Evolutionary conservation across 2,888 invertebrate species (phyloP), one percentile per base, ranked within the genome.

Genomic region (Drosophila paucipuncta): DNA sequence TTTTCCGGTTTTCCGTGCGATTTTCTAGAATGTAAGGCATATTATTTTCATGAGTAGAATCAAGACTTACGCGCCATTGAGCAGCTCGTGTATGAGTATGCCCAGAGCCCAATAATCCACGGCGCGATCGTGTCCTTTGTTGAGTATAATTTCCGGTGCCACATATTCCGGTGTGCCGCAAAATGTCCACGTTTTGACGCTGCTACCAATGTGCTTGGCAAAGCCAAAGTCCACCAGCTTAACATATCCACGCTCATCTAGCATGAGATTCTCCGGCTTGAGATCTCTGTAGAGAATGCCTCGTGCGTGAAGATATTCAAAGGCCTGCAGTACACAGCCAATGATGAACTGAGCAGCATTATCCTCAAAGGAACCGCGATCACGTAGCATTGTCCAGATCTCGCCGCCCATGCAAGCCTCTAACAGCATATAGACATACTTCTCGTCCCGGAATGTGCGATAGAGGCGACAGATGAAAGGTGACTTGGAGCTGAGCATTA

Each of bases 41-140:
- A 18, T n/a, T n/a, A 39, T 18, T n/a, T 30, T n/a, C 5, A 13
- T 31, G 11, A 3, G 10, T 10, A 10, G 11, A 22, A 22, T n/a
- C 5, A 1, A 16, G 0, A 94, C 95, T 94, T 93, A 96, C 96
- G 96, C 96, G 83, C 98, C 98, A 33, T 97, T 96, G 25, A 98
- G 94, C 69, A 98, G 94, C 93, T 98, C 98, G 92, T 97, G 98
- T 71, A 97, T 96, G 75, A 98, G 95, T 68, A 98, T 96, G 9
- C 98, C 98, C 41, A 98, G 94, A 0, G 98, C 97, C 99, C 99
- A 99, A 93, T 98, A 98, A 94, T 99, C 99, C 1, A 98, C 98
- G 0, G 98, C 97, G 80, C 97, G 96, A 83, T 95, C 95, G 81
- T 95, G 95, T 0, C 95, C 95, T 94, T 95, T 93, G 93, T 98